Conservation (phyloP, 2,888 invertebrate species). For the Chalcosyrphus nemorum region DNA sequence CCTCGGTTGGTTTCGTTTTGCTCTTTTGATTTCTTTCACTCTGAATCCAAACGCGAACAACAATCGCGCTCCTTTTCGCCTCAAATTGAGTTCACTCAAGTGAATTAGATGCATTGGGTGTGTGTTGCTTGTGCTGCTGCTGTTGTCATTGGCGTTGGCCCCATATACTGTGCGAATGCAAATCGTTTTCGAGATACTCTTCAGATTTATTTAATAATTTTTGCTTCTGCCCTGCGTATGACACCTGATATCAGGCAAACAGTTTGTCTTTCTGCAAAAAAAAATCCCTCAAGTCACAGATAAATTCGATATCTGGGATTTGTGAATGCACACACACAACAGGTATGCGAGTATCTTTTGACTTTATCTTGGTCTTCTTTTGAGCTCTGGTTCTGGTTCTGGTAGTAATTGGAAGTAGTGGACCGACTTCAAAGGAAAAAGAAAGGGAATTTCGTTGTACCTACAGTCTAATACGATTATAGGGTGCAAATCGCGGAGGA, state of each 20-base stretch:
- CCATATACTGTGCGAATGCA: slow-evolving; percentile 53
- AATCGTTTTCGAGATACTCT: slow-evolving; percentile 54
- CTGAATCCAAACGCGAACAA: slow-evolving; percentile 48
- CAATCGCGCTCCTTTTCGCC: slow-evolving; percentile 69
- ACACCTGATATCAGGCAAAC: slow-evolving; percentile 65
- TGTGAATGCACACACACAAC: slow-evolving; percentile 26
- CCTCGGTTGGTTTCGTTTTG: slow-evolving; percentile 3
- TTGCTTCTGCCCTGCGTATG: slow-evolving; percentile 69
- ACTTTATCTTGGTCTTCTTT: slow-evolving; percentile 13
- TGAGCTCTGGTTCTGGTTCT: too few species aligned
- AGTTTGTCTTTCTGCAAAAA: slow-evolving; percentile 56
- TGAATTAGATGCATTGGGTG: slow-evolving; percentile 69
- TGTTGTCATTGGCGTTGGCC: slow-evolving; percentile 52
- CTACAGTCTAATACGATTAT: slow-evolving; percentile 70
- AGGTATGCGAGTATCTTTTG: slow-evolving; percentile 4
- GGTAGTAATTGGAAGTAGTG: neutral
- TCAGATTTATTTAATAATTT: slow-evolving; percentile 53
- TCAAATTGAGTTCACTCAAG: slow-evolving; percentile 70
- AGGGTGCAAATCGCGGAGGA: slow-evolving; percentile 30
- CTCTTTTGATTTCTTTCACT: slow-evolving; percentile 68
- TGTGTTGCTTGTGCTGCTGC: slow-evolving; percentile 31
- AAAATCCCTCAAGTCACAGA: slow-evolving; percentile 66
- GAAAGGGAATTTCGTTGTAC: slow-evolving; percentile 19
- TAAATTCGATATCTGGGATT: slow-evolving; percentile 65
- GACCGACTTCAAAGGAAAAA: slow-evolving; percentile 51